phyloP scores from a whole-genome alignment of 2,888 invertebrate genomes.

The Podotricha telesiphe region DNA sequence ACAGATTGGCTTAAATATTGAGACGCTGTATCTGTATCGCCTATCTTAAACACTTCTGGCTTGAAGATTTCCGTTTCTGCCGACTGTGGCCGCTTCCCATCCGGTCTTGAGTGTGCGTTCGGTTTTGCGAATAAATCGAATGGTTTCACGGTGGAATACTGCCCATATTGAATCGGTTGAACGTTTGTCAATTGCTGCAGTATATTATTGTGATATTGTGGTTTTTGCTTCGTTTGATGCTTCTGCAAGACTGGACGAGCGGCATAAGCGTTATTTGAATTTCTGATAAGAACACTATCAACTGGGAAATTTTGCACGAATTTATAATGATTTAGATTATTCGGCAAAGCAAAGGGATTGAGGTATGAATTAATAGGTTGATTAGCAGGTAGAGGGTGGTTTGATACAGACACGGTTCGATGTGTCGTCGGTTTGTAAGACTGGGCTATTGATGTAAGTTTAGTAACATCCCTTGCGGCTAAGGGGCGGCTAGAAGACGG shows the following conservation, averaged over 20 bases:
- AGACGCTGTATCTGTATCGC: slow-evolving; percentile 68
- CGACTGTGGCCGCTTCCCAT: slow-evolving; percentile 48
- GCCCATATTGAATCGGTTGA: slow-evolving; percentile 71
- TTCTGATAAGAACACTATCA: slow-evolving; percentile 69
- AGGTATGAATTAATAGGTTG: slow-evolving; percentile 77
- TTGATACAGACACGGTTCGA: slow-evolving; percentile 60
- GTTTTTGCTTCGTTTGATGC: slow-evolving; percentile 68
- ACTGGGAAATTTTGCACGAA: slow-evolving; percentile 71
- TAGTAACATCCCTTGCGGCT: slow-evolving; percentile 67
- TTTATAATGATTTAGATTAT: slow-evolving; percentile 68
- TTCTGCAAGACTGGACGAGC: slow-evolving; percentile 68
- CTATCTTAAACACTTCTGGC: slow-evolving; percentile 72
- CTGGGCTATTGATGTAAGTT: slow-evolving; percentile 77
- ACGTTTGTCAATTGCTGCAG: slow-evolving; percentile 69
- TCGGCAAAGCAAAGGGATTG: slow-evolving; percentile 72
- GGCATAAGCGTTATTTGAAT: slow-evolving; percentile 69
- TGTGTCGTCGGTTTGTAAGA: slow-evolving; percentile 76
- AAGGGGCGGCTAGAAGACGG: slow-evolving; percentile 72
- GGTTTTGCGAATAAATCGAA: slow-evolving; percentile 67
- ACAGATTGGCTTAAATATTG: slow-evolving; percentile 69
- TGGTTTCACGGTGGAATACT: slow-evolving; percentile 67
- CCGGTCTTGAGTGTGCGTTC: slow-evolving; percentile 62
- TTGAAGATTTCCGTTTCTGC: slow-evolving; percentile 68
- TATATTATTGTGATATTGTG: slow-evolving; percentile 62
- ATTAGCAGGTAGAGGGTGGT: slow-evolving; percentile 59